Evolutionary conservation across 2,113 vertebrate species (phyloP), one percentile per base, ranked within the genome.

Genomic region (Phaetusa simplex): DNA sequence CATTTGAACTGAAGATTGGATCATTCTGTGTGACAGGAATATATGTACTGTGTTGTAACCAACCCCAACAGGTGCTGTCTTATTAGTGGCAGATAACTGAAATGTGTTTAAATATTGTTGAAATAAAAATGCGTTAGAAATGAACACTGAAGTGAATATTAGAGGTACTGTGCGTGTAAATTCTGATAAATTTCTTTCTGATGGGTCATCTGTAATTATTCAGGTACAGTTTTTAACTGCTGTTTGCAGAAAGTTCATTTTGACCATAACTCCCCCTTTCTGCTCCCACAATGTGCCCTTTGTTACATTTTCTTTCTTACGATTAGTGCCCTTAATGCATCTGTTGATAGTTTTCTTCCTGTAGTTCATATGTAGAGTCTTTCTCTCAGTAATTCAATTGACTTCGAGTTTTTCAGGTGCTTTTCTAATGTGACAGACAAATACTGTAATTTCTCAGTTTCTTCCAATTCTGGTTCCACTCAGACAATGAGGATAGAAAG

Each of bases 271-370:
- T 50, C 52, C 45, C 0, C 1, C 59, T 86, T 93, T 73, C 36
- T 84, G 8, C 13, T 87, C 13, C 45, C 86, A 53, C 11, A 62
- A 22, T 36, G 2, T 70, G 15, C 4, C 7, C 12, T 32, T 81
- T 83, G 9, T 38, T 19, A 14, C 0, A 18, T 71, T 72, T 88
- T 56, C 16, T 64, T 50, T 83, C 43, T n/a, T 59, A 26, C 1
- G 4, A 26, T 64, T 71, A 45, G 42, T 1, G 1, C 12, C 30
- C 0, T 0, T 42, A 45, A 11, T 21, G 2, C 45, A 29, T 49
- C 59, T 86, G 22, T 79, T 86, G 24, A 16, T 42, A 47, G 56
- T 81, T 84, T 20, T 83, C 26, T 74, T 52, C 23, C 6, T 66
- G 7, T 38, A 59, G 30, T 45, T 82, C 29, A 29, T 38, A 22